A percentile compares a stretch with the other conserved stretches of the same genome.
These are phyloP conservation scores for Rhingia rostrata DNA, from an alignment of 2,888 invertebrate genomes.

Conservation along the genomic window DNA sequence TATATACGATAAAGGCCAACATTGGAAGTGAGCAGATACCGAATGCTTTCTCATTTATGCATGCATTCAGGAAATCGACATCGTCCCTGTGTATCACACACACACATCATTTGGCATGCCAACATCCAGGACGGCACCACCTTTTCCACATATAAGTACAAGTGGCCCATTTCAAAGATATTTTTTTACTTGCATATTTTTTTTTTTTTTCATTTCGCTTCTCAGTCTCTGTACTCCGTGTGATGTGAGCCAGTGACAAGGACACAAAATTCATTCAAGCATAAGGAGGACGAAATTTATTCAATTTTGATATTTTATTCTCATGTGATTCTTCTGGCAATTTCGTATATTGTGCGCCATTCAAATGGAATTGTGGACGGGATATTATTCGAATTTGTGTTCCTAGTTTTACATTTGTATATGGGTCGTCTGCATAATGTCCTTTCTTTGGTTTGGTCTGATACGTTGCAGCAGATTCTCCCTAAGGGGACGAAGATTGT, in stretches of 20 bases:
- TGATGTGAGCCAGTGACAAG: conserved; percentile 66
- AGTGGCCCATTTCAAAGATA: conserved; percentile 53
- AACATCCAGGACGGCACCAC: not conserved
- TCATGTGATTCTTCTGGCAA: conserved; percentile 73
- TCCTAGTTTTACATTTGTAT: conserved; percentile 61
- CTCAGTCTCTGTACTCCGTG: conserved; percentile 13
- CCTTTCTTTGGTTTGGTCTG: conserved; percentile 30
- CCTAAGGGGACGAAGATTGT: conserved; percentile 26
- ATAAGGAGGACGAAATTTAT: conserved; percentile 72
- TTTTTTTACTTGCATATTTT: not conserved
- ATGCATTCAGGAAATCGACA: conserved; percentile 72
- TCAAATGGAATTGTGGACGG: conserved; percentile 74
- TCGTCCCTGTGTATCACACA: conserved; percentile 54
- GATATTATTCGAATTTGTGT: conserved; percentile 73
- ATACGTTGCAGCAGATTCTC: conserved; percentile 1
- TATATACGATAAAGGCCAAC: conserved; percentile 50
- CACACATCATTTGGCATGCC: not conserved
- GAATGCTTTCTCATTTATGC: conserved; percentile 63
- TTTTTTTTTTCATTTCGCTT: not conserved
- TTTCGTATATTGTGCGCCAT: conserved; percentile 73
- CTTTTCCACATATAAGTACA: conserved; percentile 45
- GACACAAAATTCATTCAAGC: conserved; percentile 72
- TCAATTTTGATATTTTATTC: conserved; percentile 75
- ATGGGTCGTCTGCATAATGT: conserved; percentile 59
- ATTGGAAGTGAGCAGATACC: conserved; percentile 25